These are phyloP conservation scores for Automeris io DNA, from an alignment of 2,888 invertebrate genomes.

Conservation along the genomic window DNA sequence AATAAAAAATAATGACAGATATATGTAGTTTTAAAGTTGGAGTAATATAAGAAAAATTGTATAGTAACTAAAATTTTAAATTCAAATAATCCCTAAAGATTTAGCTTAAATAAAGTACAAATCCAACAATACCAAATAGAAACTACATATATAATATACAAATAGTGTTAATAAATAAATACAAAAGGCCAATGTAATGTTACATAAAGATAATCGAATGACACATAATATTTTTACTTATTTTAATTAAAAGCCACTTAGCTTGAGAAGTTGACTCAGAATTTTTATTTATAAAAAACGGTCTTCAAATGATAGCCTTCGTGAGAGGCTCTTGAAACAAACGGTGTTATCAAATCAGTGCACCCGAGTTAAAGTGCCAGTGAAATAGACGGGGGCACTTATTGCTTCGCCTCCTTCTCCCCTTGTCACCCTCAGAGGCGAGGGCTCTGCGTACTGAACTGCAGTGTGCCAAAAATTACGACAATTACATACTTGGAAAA, in stretches of 20 bases:
- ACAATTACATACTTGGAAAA: neutral
- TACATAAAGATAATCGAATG: constrained; percentile 8
- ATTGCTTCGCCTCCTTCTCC: constrained; percentile 40
- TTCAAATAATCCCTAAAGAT: no score
- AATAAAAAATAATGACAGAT: no score
- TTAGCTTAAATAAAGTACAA: no score
- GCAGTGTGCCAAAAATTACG: constrained; percentile 8
- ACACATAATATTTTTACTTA: constrained; percentile 11
- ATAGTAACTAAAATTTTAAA: no score
- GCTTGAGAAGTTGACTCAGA: constrained; percentile 25
- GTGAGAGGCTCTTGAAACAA: constrained; percentile 65
- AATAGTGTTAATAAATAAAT: no score
- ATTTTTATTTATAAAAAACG: constrained; percentile 42
- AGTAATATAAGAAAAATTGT: no score
- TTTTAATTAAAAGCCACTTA: constrained; percentile 36
- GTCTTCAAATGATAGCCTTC: constrained; percentile 50
- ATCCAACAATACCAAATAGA: no score
- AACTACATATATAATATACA: no score
- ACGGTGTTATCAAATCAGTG: constrained; percentile 76
- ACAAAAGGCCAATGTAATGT: constrained; percentile 6
- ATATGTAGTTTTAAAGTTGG: no score
- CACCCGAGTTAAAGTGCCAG: constrained; percentile 71
- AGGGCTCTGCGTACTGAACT: constrained; percentile 6
- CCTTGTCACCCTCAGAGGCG: constrained; percentile 11
- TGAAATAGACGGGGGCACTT: constrained; percentile 71